Base-by-base conservation (phyloP, 2,888 invertebrate genomes). In the Pachycephus smyrnensis region DNA sequence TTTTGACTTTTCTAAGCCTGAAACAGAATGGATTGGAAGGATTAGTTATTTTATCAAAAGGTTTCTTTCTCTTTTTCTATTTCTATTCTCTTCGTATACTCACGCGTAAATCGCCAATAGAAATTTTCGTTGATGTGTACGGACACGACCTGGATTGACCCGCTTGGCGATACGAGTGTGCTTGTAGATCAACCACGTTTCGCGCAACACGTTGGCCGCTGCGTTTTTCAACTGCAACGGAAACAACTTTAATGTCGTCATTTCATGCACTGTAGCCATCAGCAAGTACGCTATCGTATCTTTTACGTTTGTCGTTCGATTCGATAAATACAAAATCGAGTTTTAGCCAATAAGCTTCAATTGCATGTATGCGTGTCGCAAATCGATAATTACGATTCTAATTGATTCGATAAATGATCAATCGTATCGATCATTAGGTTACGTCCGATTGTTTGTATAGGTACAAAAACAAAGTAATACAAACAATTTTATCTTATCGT, bases 181-280 rank as follows among this genome's bases (percentile, higher is more conserved):
- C 93, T 99, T 99, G 94, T 99, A 99, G 92, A 99, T 99, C 92
- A 99, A 95, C 99, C 99, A 99, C 88, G 99, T 99, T 94, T 99
- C 99, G 88, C 99, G 94, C 87, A 99, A 94, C 87, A 99, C 99
- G 93, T 99, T 99, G 84, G 99, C 99, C 86, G 99, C 99, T 86
- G 99, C 98, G 93, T 99, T 99, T 95, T 99, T 99, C 93, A 99
- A 94, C 98, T 99, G 94, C 86, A 94, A 92, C 86, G 83, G 83
- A 86, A 83, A 75, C 77, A 77, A 69, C 69, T 40, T 40, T 40
- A 40, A 40, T 15, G 40, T 40, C 40, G 40, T 40, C 4, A 15
- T 40, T 12, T 40, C 40, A 35, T 35, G 35, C 35, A 40, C 40
- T 40, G 40, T 40, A 1, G 1, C 1, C 15, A 40, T 4, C 1